These are phyloP conservation scores for Heteromyza rotundicornis DNA, from an alignment of 2,888 invertebrate genomes.

Conservation along the genomic window DNA sequence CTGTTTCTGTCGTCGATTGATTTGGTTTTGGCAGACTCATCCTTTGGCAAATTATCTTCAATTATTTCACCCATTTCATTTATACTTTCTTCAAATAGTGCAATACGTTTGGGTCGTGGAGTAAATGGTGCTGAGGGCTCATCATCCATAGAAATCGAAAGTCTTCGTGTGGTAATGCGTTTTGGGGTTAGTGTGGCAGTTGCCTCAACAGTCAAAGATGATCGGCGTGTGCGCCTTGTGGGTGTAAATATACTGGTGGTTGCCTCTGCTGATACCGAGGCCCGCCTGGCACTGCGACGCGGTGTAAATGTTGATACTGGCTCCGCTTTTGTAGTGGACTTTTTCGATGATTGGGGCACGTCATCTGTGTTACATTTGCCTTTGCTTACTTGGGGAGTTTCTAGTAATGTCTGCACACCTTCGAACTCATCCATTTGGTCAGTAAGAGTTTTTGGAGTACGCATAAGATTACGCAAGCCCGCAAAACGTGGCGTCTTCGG, in stretches of 20 bases:
- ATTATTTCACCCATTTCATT: conserved; percentile 29
- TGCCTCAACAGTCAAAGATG: conserved; percentile 21
- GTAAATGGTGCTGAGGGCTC: conserved; percentile 13
- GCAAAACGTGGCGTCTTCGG: not conserved
- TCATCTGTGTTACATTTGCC: conserved; percentile 1
- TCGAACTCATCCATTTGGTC: not conserved
- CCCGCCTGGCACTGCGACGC: conserved; percentile 31
- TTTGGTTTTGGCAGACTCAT: no score
- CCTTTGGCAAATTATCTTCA: conserved; percentile 9
- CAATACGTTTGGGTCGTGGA: not conserved
- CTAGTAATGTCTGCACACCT: not conserved
- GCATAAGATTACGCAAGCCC: not conserved
- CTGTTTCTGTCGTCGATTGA: not conserved
- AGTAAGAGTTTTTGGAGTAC: not conserved
- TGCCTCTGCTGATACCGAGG: conserved; percentile 30
- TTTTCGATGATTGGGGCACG: not conserved
- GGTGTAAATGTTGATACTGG: conserved; percentile 19
- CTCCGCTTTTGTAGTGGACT: not conserved
- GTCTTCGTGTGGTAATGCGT: conserved; percentile 29
- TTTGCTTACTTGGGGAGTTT: not conserved
- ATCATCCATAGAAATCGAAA: conserved; percentile 29
- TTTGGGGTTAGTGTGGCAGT: conserved; percentile 28
- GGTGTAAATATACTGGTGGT: conserved; percentile 9
- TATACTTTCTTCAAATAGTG: conserved; percentile 21
- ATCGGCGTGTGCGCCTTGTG: conserved; percentile 16